Percentiles rank a stretch among this genome's conserved stretches.
Conservation (phyloP, 2,888 invertebrate species). For the Hirtodrosophila histrioides region DNA sequence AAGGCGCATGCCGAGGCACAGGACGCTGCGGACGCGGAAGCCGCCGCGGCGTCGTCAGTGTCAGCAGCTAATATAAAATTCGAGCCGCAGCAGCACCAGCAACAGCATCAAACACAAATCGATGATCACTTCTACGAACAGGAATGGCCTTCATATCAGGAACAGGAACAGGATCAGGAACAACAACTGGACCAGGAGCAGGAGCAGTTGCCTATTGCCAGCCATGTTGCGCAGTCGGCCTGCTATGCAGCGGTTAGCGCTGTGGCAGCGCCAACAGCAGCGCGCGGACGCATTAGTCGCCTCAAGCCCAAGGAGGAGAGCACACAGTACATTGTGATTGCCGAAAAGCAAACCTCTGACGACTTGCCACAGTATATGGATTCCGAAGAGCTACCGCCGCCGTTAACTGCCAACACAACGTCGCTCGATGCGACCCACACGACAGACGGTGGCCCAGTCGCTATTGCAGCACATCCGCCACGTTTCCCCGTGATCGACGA, state of each 20-base stretch:
- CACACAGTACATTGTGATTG: constrained; percentile 74
- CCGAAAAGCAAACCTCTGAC: constrained; percentile 42
- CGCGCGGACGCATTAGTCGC: constrained; percentile 78
- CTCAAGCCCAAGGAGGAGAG: constrained; percentile 80
- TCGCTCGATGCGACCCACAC: constrained; percentile 7
- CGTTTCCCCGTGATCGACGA: constrained; percentile 88
- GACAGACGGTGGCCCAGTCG: constrained; percentile 14
- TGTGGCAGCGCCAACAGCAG: constrained; percentile 39
- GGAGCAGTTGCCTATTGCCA: constrained; percentile 33
- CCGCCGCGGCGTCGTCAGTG: constrained; percentile 58
- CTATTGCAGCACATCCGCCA: constrained; percentile 22
- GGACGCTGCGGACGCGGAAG: constrained; percentile 84
- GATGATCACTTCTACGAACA: constrained; percentile 83
- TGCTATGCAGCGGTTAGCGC: constrained; percentile 34
- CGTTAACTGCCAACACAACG: constrained; percentile 24
- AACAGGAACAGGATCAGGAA: constrained; percentile 21
- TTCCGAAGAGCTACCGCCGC: constrained; percentile 47
- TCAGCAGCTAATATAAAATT: constrained; percentile 55
- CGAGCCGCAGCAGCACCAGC: constrained; percentile 53
- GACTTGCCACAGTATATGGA: constrained; percentile 49
- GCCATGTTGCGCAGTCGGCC: constrained; percentile 27
- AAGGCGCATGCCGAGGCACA: constrained; percentile 92
- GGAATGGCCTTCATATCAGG: constrained; percentile 72
- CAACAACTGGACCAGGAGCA: constrained; percentile 25
- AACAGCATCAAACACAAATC: constrained; percentile 47